A percentile compares a stretch with the other conserved stretches of the same genome.
Conservation (phyloP, 2,797 vertebrate genomes). For the Bovichtus variegatus region DNA sequence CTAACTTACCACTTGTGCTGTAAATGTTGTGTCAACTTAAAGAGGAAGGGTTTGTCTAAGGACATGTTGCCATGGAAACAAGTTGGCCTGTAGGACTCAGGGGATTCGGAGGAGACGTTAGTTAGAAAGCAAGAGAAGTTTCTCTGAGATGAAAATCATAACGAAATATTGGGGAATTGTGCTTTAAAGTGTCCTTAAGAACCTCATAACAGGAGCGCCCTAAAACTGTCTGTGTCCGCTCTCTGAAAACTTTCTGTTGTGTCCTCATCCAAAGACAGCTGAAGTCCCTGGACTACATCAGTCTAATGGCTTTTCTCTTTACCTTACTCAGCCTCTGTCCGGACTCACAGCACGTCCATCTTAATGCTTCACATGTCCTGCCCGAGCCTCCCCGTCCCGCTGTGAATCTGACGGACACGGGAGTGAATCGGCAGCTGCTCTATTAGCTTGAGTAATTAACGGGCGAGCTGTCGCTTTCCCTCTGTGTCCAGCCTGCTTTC, state of each 20-base stretch:
- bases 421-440: slow-evolving; percentile 71
- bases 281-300: slow-evolving; percentile 29
- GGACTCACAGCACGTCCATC: slow-evolving; percentile 51
- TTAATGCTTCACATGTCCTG: slow-evolving; percentile 51
- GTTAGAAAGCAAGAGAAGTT: slow-evolving; percentile 11
- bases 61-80: slow-evolving; percentile 62
- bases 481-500: slow-evolving; percentile 39
- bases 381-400: slow-evolving; percentile 30
- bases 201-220: neutral
- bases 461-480: slow-evolving; percentile 40
- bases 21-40: slow-evolving; percentile 27
- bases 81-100: slow-evolving; percentile 17
- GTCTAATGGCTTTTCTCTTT: slow-evolving; percentile 34
- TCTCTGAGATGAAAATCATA: slow-evolving; percentile 41
- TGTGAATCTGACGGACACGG: slow-evolving; percentile 60
- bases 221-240: neutral
- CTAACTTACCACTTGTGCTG: neutral
- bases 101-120: neutral
- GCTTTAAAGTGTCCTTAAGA: slow-evolving; percentile 20
- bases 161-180: slow-evolving; percentile 10
- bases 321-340: slow-evolving; percentile 44
- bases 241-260: slow-evolving; percentile 16
- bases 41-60: slow-evolving; percentile 38
- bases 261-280: slow-evolving; percentile 28
- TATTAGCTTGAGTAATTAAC: slow-evolving; percentile 77